Percentiles rank a stretch among this genome's conserved stretches.
Evolutionary conservation across 2,113 vertebrate genomes (phyloP).

Genomic region (Brachyistius frenatus): DNA sequence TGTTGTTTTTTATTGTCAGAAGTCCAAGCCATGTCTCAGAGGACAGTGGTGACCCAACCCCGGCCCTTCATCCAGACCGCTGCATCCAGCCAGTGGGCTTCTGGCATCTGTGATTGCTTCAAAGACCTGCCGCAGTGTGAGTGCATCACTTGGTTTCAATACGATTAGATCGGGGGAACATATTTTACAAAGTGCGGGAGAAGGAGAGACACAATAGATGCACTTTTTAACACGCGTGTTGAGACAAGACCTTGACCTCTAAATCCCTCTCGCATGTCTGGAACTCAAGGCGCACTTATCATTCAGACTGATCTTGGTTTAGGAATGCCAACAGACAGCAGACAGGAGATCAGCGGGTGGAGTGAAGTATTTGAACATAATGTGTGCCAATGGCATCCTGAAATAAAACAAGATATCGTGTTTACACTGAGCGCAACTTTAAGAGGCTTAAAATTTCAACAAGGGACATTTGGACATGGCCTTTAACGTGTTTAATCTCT

Average conservation of each 20-base stretch:
- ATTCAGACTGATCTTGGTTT: not conserved
- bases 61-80: conserved; percentile 25
- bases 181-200: not conserved
- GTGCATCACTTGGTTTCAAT: not conserved
- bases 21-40: conserved; percentile 41
- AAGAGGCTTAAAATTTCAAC: not conserved
- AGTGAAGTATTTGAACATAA: too few species aligned
- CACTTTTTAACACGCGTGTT: not conserved
- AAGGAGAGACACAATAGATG: not conserved
- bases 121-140: conserved; percentile 71
- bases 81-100: conserved; percentile 69
- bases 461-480: not conserved
- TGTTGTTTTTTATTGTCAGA: not conserved
- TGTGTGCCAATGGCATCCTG: too few species aligned
- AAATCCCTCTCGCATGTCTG: not conserved
- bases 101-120: conserved; percentile 77
- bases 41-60: conserved; percentile 50
- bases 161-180: too few species aligned
- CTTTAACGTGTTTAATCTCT: not conserved
- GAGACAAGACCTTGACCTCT: not conserved
- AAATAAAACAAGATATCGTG: too few species aligned
- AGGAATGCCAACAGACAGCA: not conserved
- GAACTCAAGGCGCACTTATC: not conserved
- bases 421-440: not conserved
- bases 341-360: too few species aligned